A percentile compares a stretch with the other conserved stretches of the same genome.
These are phyloP conservation scores for Paramormyrops kingsleyae DNA, from an alignment of 2,113 vertebrate genomes.

Conservation along the genomic window DNA sequence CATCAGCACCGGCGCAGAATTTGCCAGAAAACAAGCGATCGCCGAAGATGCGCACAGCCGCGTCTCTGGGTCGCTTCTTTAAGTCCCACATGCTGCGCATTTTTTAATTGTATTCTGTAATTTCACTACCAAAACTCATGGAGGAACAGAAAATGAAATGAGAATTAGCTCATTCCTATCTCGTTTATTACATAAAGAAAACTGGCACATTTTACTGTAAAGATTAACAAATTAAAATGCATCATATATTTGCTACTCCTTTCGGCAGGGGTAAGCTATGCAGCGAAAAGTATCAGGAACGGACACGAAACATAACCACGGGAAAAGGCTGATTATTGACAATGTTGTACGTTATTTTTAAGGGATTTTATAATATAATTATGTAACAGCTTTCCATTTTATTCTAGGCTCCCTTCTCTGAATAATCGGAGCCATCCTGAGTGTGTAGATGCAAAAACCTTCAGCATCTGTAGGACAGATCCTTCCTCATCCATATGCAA, in stretches of 20 bases:
- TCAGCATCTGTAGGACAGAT: background rate
- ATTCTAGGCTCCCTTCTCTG: background rate
- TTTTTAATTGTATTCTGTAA: background rate
- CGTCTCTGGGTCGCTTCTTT: background rate
- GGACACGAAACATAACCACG: background rate
- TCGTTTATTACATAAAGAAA: background rate
- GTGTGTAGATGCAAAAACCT: background rate
- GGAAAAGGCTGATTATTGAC: background rate
- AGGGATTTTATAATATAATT: background rate
- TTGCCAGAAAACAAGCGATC: conserved; percentile 60
- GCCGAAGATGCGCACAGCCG: background rate
- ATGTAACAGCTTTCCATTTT: background rate
- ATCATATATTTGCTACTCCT: background rate
- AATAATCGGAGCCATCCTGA: background rate
- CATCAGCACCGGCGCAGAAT: conserved; percentile 56
- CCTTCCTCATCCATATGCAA: background rate
- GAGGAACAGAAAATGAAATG: background rate
- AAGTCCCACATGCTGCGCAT: background rate
- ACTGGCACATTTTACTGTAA: background rate
- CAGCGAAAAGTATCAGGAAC: background rate
- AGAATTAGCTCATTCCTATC: background rate
- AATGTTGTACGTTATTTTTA: background rate
- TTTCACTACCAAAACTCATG: background rate
- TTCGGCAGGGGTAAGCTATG: background rate
- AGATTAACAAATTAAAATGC: background rate